Evolutionary conservation across 2,888 invertebrate genomes (phyloP), one percentile per base, ranked within the genome.

Genomic region (Meta bourneti): DNA sequence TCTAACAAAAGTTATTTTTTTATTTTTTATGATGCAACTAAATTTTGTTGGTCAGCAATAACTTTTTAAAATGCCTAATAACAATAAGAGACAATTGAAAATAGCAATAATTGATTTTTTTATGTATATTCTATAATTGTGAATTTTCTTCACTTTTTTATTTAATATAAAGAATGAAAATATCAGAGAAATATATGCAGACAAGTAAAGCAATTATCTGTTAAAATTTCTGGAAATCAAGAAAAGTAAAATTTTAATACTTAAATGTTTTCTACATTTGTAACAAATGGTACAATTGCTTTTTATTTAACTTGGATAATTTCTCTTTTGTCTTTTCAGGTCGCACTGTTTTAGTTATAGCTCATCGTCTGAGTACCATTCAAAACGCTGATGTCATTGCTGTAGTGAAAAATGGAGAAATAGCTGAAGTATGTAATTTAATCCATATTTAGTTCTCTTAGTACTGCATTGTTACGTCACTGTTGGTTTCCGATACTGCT

Each of bases 331-430:
- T 52, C 72, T 7, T 19, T 71, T 70, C 92, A 95, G 95, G 98
- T 1, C 96, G 98, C 90, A 99, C 99, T 0, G 98, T 98, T 0
- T 95, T 99, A n/a, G 97, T 99, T 0, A 99, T 99, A 93, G 99
- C 99, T 5, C 99, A 99, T 95, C 96, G 99, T 51, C 95, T 99
- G 89, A 98, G 98, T 69, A 99, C 99, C 0, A 96, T 99, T 90
- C 96, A 97, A 94, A 97, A 98, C 94, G 99, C 99, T 0, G 98
- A 99, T 95, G 94, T 98, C 16, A 99, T 99, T 93, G 98, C 98
- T 51, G 99, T 99, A 5, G 95, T 99, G 79, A 96, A 97, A 93
- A 96, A 97, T 94, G 99, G 99, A 61, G 96, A 96, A 91, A 96
- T 98, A 93, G 97, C 97, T 4, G 98, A 98, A 96, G 98, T 97